Conservation (phyloP, 1,140 invertebrate genomes). For the Drosophila melanogaster region DNA sequence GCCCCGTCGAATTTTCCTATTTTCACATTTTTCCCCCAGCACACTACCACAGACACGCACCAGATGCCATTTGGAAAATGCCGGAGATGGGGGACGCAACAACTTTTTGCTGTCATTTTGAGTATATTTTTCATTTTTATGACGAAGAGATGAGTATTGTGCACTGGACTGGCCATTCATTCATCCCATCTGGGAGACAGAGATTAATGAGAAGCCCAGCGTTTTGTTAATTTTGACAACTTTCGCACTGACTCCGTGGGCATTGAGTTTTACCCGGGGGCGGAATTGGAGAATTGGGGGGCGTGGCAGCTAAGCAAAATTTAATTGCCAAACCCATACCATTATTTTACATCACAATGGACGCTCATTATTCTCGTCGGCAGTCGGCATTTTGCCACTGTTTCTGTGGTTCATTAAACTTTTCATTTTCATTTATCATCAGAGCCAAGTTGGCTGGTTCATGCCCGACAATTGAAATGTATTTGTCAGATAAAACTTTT, state of each 20-base stretch:
- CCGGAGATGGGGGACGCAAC: conserved; percentile 44
- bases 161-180: conserved; percentile 60
- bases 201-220: conserved; percentile 77
- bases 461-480: conserved; percentile 69
- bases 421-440: conserved; percentile 76
- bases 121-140: conserved; percentile 78
- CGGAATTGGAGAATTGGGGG: neutral
- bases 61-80: conserved; percentile 33
- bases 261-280: conserved; percentile 58
- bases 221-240: conserved; percentile 82
- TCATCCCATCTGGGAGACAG: conserved; percentile 61
- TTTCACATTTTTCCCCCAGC: conserved; percentile 19
- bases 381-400: conserved; percentile 66
- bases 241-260: conserved; percentile 56
- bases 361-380: conserved; percentile 56
- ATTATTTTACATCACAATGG: neutral
- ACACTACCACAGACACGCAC: conserved; percentile 35
- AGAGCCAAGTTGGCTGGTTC: neutral
- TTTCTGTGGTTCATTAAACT: conserved; percentile 79
- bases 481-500: conserved; percentile 79
- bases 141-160: conserved; percentile 54
- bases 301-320: conserved; percentile 57
- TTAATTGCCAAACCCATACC: conserved; percentile 57
- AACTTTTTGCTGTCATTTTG: conserved; percentile 79
- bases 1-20: conserved; percentile 31